Conservation (phyloP, 2,797 vertebrate genomes). For the Lithobates sylvaticus region DNA sequence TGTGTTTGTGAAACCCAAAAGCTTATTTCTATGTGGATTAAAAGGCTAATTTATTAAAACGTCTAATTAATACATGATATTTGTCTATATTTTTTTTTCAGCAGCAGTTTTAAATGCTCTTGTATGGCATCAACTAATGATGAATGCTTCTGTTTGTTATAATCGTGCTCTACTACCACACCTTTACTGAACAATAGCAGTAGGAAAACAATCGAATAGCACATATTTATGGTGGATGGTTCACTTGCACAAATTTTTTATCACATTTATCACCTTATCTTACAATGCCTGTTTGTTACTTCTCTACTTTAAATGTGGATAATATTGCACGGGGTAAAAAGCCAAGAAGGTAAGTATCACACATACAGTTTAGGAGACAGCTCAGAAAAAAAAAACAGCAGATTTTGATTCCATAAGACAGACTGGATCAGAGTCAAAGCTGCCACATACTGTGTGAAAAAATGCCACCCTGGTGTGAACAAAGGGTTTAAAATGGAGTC, state of each 20-base stretch:
- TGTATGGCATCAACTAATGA: too few relatives aligned
- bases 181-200: not conserved
- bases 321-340: not conserved
- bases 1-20: too few relatives aligned
- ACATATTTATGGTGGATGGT: not conserved
- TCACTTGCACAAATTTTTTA: not conserved
- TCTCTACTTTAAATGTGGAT: constrained; percentile 8
- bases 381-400: constrained; percentile 66
- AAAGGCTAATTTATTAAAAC: not conserved
- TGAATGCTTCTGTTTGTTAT: too few relatives aligned
- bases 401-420: constrained; percentile 83
- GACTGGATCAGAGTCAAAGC: constrained; percentile 82
- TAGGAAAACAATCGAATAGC: not conserved
- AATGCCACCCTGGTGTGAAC: constrained; percentile 86
- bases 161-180: not conserved
- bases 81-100: not conserved
- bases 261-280: not conserved
- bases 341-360: not conserved
- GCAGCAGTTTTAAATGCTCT: not conserved
- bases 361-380: constrained; percentile 65
- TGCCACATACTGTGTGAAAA: constrained; percentile 84
- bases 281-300: not conserved
- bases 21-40: too few relatives aligned
- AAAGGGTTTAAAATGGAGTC: constrained; percentile 87
- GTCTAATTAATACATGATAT: not conserved